Percentiles rank a stretch among this genome's conserved stretches.
These are phyloP conservation scores for Plebejus argus DNA, from an alignment of 2,888 invertebrate species.

Conservation along the genomic window DNA sequence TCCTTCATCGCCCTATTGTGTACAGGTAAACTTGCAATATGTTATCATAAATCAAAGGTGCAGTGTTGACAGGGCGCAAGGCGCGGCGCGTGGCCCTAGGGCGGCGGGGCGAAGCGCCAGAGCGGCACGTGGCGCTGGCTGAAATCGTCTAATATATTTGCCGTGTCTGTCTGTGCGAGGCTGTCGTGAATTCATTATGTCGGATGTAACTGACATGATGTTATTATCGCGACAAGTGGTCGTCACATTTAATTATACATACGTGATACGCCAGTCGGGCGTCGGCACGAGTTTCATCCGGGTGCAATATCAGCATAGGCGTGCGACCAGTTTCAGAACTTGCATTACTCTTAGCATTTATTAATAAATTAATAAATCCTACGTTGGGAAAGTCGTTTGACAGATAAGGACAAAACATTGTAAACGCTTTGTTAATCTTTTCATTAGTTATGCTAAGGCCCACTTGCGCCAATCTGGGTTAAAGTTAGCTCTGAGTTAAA, in stretches of 20 bases:
- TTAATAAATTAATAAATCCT: no score
- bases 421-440: no score
- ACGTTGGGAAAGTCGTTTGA: no score
- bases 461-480: no score
- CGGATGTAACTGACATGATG: neutral
- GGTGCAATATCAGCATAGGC: no score
- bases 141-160: conserved; percentile 13
- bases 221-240: neutral
- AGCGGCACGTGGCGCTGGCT: neutral
- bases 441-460: no score
- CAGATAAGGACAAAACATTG: no score
- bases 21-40: neutral
- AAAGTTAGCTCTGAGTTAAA: no score
- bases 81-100: neutral
- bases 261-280: no score
- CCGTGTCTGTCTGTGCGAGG: neutral
- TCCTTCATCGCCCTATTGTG: neutral
- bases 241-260: neutral
- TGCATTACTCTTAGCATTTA: no score
- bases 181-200: neutral
- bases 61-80: neutral
- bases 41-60: conserved; percentile 15
- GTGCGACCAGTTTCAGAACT: no score
- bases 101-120: neutral
- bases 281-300: no score